Evolutionary conservation across 2,797 vertebrate species (phyloP).

Genomic region (Lutjanus campechanus): DNA sequence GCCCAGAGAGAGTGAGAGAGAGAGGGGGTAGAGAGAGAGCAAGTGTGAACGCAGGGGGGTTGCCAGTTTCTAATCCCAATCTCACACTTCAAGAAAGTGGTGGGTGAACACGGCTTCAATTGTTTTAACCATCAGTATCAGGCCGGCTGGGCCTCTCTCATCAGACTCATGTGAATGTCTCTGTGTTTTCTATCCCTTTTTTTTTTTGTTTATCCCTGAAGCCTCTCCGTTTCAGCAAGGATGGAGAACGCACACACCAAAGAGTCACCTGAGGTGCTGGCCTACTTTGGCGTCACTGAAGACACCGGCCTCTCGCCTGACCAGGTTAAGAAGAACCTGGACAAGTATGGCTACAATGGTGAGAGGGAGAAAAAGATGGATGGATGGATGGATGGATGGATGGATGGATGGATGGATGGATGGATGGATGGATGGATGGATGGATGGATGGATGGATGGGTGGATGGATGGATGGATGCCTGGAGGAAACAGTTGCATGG

Average conservation of each 20-base stretch:
- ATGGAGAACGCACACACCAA: conserved; percentile 93
- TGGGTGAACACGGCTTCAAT: conserved; percentile 72
- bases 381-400: conserved; percentile 3
- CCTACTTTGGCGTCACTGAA: conserved; percentile 91
- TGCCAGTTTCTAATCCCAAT: conserved; percentile 75
- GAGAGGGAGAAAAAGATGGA: conserved; percentile 69
- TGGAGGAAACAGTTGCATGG: conserved; percentile 17
- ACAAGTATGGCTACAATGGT: conserved; percentile 93
- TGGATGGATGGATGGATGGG: conserved; percentile 3
- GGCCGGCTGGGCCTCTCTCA: conserved; percentile 17
- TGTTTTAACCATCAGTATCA: conserved; percentile 36
- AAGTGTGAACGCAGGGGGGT: conserved; percentile 76
- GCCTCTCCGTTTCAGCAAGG: conserved; percentile 82
- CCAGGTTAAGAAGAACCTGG: conserved; percentile 89
- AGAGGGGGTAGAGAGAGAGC: conserved; percentile 72
- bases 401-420: conserved; percentile 23
- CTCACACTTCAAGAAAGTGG: conserved; percentile 83
- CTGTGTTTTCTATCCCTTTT: conserved; percentile 59
- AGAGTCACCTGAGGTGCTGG: conserved; percentile 87
- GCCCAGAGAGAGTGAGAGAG: conserved; percentile 76
- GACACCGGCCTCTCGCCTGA: conserved; percentile 88
- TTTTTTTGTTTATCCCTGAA: conserved; percentile 59
- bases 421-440: conserved; percentile 17
- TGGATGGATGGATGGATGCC: conserved; percentile 1
- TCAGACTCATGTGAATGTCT: conserved; percentile 58